Percentiles rank a stretch among this genome's conserved stretches.
phyloP scores from a whole-genome alignment of 2,888 invertebrate species.

The Steromphala cineraria region DNA sequence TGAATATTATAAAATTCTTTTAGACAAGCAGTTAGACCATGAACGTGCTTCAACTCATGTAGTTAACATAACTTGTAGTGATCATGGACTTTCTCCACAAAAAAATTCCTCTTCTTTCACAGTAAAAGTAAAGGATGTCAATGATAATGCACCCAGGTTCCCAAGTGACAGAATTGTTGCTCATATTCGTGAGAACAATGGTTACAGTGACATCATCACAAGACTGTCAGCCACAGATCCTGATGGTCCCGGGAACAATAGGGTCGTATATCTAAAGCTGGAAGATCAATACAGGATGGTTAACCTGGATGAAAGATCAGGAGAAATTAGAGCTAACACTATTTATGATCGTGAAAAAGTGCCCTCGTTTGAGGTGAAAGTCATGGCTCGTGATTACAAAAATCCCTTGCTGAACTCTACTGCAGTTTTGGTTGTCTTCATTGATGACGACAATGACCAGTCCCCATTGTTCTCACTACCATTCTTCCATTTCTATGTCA shows the following conservation, averaged over 20 bases:
- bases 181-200: slow-evolving; percentile 41
- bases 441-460: slow-evolving; percentile 94
- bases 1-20: slow-evolving; percentile 43
- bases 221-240: slow-evolving; percentile 49
- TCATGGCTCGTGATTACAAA: slow-evolving; percentile 88
- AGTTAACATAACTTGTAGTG: slow-evolving; percentile 48
- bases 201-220: slow-evolving; percentile 36
- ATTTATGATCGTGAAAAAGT: slow-evolving; percentile 72
- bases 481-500: slow-evolving; percentile 35
- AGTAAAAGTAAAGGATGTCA: slow-evolving; percentile 43
- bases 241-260: slow-evolving; percentile 47
- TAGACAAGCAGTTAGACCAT: slow-evolving; percentile 40
- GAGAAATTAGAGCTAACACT: slow-evolving; percentile 45
- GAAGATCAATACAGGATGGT: slow-evolving; percentile 38
- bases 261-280: slow-evolving; percentile 40
- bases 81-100: slow-evolving; percentile 41
- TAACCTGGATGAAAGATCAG: slow-evolving; percentile 43
- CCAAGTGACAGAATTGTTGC: slow-evolving; percentile 28
- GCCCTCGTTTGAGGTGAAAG: slow-evolving; percentile 88
- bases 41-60: slow-evolving; percentile 39
- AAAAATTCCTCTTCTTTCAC: slow-evolving; percentile 37
- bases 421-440: slow-evolving; percentile 93
- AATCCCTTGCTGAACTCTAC: slow-evolving; percentile 83
- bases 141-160: slow-evolving; percentile 50
- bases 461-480: slow-evolving; percentile 36